Evolutionary conservation across 2,113 vertebrate species (phyloP).

Genomic region (Panurus biarmicus): DNA sequence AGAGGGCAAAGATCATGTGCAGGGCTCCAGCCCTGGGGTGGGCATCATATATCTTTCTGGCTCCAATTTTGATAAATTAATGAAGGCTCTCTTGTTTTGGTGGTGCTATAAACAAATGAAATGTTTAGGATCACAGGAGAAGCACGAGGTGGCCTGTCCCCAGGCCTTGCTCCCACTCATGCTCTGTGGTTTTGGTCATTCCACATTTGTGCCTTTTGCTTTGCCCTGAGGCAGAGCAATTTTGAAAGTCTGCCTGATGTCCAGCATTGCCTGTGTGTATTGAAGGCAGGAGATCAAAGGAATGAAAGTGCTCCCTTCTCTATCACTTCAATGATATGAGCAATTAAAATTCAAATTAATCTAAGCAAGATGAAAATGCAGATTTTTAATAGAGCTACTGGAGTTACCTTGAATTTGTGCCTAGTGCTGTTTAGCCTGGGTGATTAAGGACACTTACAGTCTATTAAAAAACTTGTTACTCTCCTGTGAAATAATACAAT

Average conservation of each 20-base stretch:
- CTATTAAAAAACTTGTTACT: slow-evolving; percentile 42
- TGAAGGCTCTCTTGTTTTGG: background rate
- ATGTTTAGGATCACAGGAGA: background rate
- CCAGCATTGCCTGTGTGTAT: background rate
- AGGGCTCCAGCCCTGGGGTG: background rate
- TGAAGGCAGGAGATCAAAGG: slow-evolving; percentile 57
- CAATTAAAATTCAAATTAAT: slow-evolving; percentile 69
- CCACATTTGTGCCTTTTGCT: background rate
- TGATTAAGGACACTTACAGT: slow-evolving; percentile 63
- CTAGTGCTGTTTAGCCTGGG: background rate
- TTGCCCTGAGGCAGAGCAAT: background rate
- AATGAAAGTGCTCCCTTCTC: slow-evolving; percentile 31
- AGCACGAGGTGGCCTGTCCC: background rate
- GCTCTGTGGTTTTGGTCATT: background rate
- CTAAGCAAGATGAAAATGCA: slow-evolving; percentile 64
- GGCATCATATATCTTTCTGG: background rate
- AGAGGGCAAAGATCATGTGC: background rate
- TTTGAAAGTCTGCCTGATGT: background rate
- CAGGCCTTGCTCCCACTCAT: background rate
- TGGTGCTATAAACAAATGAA: background rate
- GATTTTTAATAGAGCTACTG: slow-evolving; percentile 18
- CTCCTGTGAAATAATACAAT: background rate
- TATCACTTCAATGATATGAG: slow-evolving; percentile 46
- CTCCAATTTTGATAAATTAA: background rate
- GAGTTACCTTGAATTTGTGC: slow-evolving; percentile 67